phyloP scores from a whole-genome alignment of 2,888 invertebrate genomes.

The Idaea straminata region DNA sequence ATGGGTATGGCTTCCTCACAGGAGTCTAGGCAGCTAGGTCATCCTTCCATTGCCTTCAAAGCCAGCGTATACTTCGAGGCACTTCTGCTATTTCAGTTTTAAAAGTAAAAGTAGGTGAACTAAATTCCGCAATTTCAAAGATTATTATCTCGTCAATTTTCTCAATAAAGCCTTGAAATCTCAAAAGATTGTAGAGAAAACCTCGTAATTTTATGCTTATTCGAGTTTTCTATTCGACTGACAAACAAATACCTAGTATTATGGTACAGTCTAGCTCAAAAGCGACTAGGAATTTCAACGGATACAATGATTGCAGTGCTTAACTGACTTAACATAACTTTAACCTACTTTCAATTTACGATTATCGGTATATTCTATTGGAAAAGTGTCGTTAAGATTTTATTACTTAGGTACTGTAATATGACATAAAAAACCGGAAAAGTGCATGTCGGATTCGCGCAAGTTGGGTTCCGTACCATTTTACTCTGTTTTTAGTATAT shows the following conservation, averaged over 20 bases:
- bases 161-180: not conserved
- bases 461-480: not conserved
- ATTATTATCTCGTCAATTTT: not conserved
- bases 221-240: not conserved
- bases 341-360: conserved; percentile 16
- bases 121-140: not conserved
- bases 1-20: too few relatives aligned
- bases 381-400: too few relatives aligned
- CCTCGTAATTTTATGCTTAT: not conserved
- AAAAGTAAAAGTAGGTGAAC: too few relatives aligned
- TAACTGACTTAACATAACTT: not conserved
- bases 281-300: not conserved
- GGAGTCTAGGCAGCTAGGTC: too few relatives aligned
- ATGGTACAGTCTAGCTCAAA: not conserved
- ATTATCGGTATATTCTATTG: not conserved
- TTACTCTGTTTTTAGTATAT: not conserved
- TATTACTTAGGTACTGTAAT: too few relatives aligned
- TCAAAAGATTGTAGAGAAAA: not conserved
- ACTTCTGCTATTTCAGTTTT: too few relatives aligned
- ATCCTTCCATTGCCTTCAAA: too few relatives aligned
- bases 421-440: too few relatives aligned
- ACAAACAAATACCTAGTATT: not conserved
- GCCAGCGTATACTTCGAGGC: too few relatives aligned
- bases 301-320: not conserved
- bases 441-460: not conserved